A percentile compares a stretch with the other conserved stretches of the same genome.
These are phyloP conservation scores for Leptinotarsa juncta DNA, from an alignment of 2,888 invertebrate species.

Conservation along the genomic window DNA sequence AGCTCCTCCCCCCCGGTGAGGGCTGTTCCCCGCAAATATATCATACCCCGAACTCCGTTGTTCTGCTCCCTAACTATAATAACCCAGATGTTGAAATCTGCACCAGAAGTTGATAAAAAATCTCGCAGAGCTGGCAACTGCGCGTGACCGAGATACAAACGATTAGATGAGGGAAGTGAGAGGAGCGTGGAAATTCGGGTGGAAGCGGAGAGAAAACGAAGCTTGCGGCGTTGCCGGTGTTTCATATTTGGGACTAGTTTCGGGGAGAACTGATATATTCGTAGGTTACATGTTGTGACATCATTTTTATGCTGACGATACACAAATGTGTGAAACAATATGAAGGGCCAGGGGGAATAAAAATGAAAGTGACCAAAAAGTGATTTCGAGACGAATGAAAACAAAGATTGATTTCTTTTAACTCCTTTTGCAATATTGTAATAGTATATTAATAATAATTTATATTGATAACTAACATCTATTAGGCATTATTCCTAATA, in stretches of 20 bases:
- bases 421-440: no score
- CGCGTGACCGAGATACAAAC: slow-evolving; percentile 18
- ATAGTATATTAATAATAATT: no score
- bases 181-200: slow-evolving; percentile 17
- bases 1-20: background rate
- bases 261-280: no score
- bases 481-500: no score
- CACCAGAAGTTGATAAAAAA: slow-evolving; percentile 11
- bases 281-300: no score
- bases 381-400: no score
- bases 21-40: background rate
- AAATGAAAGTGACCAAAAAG: no score
- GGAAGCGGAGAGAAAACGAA: slow-evolving; percentile 13
- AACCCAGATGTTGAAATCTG: slow-evolving; percentile 21
- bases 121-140: background rate
- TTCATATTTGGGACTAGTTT: background rate
- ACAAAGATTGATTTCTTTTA: no score
- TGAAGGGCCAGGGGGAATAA: no score
- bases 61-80: slow-evolving; percentile 4
- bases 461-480: no score
- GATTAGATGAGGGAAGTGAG: slow-evolving; percentile 17
- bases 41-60: background rate
- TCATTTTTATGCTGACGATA: no score
- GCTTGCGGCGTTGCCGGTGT: background rate
- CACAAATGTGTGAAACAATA: no score